Evolutionary conservation across 2,888 invertebrate species (phyloP).

Genomic region (Phalangium opilio): DNA sequence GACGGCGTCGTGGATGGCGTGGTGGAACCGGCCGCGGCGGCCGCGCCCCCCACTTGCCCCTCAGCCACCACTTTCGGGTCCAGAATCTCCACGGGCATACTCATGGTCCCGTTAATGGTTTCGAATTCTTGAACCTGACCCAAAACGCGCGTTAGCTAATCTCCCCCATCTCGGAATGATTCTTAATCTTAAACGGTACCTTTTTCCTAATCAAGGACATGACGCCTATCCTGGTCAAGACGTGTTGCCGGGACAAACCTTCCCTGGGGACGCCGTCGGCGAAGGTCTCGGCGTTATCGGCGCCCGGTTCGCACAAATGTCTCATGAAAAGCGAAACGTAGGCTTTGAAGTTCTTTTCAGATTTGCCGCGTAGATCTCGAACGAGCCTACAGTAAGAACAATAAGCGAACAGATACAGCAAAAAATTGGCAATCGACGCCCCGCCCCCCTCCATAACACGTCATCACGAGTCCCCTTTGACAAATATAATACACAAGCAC

Average conservation of each 20-base stretch:
- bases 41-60: constrained; percentile 18
- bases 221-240: constrained; percentile 91
- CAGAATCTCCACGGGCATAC: constrained; percentile 55
- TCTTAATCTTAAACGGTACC: no score
- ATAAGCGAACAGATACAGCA: constrained; percentile 6
- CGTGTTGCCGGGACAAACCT: constrained; percentile 90
- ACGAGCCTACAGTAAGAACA: constrained; percentile 47
- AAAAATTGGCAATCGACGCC: not conserved
- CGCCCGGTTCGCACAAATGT: constrained; percentile 98
- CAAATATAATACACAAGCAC: no score
- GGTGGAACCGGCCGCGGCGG: constrained; percentile 5
- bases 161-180: not conserved
- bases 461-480: no score
- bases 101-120: constrained; percentile 91
- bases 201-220: constrained; percentile 98
- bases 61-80: constrained; percentile 23
- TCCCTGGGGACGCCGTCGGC: constrained; percentile 97
- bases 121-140: constrained; percentile 96
- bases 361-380: constrained; percentile 88
- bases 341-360: constrained; percentile 95
- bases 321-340: constrained; percentile 99
- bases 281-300: constrained; percentile 92
- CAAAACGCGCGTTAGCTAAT: no score
- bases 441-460: not conserved
- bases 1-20: constrained; percentile 16